Percentiles rank a stretch among this genome's conserved stretches.
phyloP scores from a whole-genome alignment of 1,140 invertebrate species.

The Pristionchus pacificus region DNA sequence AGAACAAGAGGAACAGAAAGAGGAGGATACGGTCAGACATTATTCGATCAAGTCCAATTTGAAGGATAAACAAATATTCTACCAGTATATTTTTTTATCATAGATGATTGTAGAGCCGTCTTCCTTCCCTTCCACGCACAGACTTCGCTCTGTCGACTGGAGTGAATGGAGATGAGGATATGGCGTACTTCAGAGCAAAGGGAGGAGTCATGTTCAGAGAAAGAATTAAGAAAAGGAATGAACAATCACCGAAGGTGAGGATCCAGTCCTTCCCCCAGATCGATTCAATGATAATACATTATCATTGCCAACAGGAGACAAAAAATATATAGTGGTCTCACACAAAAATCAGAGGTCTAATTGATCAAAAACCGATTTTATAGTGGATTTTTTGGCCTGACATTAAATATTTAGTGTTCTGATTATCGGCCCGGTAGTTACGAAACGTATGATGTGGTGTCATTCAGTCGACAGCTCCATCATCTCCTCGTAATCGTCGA shows the following conservation, averaged over 20 bases:
- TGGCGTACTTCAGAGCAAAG: conserved; percentile 21
- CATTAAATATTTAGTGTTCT: too few species aligned
- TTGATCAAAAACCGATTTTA: too few species aligned
- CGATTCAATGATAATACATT: too few species aligned
- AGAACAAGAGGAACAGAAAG: conserved; percentile 11
- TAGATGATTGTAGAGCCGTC: neutral
- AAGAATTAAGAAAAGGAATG: conserved; percentile 8
- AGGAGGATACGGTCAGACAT: conserved; percentile 22
- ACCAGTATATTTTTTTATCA: too few species aligned
- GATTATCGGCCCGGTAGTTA: too few species aligned
- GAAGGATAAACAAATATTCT: too few species aligned
- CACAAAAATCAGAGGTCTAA: too few species aligned
- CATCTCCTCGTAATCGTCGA: conserved; percentile 7
- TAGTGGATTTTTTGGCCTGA: too few species aligned
- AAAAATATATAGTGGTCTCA: too few species aligned
- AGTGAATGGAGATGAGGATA: conserved; percentile 4
- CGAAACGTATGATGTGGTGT: too few species aligned
- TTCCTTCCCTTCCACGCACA: conserved; percentile 13
- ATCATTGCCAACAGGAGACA: too few species aligned
- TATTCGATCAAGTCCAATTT: too few species aligned
- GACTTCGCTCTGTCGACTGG: neutral
- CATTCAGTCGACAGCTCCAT: neutral
- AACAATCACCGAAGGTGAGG: neutral
- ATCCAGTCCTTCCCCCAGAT: neutral
- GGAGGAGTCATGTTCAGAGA: conserved; percentile 27